Percentiles rank a stretch among this genome's conserved stretches.
phyloP scores from a whole-genome alignment of 2,113 vertebrate species.

The Fregata magnificens region DNA sequence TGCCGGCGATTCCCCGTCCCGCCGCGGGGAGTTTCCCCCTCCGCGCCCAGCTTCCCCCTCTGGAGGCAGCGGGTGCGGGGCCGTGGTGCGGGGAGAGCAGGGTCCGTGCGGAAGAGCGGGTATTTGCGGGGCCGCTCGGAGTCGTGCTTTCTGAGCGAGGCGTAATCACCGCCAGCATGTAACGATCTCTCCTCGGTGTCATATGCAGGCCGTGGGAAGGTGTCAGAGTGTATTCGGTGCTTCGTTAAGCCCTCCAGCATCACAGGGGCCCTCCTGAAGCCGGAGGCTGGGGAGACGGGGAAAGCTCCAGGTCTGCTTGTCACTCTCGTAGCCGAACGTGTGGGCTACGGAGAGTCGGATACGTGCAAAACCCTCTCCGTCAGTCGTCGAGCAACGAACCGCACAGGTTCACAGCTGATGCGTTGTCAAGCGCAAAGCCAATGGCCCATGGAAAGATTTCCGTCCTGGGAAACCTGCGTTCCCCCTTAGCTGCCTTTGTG shows the following conservation, averaged over 20 bases:
- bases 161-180: not conserved
- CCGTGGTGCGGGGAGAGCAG: not conserved
- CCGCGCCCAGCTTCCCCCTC: too few relatives aligned
- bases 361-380: not conserved
- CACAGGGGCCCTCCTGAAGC: not conserved
- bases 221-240: not conserved
- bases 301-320: not conserved
- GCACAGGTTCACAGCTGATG: not conserved
- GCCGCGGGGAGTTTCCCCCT: not conserved
- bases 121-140: not conserved
- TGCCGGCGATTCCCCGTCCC: fast-evolving
- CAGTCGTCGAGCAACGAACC: fast-evolving
- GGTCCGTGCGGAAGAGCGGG: not conserved
- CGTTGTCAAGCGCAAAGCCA: not conserved
- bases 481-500: not conserved
- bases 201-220: not conserved
- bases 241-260: not conserved
- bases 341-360: not conserved
- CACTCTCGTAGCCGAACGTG: not conserved
- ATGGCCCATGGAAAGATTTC: not conserved
- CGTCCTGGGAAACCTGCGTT: not conserved
- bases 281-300: not conserved
- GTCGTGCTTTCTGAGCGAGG: not conserved
- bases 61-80: not conserved
- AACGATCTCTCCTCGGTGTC: not conserved